Conservation (phyloP, 1,140 invertebrate genomes). For the Eufriesea mexicana region DNA sequence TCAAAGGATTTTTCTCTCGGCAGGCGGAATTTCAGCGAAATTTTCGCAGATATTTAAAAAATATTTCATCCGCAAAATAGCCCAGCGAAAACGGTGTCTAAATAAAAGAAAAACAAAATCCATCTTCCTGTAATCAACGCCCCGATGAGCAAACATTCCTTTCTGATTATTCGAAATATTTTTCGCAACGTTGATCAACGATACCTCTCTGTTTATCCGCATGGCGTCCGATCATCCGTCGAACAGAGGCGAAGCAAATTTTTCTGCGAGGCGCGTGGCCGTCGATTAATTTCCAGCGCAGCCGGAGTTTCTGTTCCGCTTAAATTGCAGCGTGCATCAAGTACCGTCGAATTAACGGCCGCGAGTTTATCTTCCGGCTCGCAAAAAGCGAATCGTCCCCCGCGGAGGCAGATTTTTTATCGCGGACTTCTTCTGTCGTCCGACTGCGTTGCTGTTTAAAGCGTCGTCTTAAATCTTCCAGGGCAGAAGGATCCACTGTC, state of each 20-base stretch:
- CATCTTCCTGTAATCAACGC: neutral
- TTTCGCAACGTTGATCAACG: neutral
- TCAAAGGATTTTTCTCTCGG: too few relatives aligned
- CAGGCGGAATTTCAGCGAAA: neutral
- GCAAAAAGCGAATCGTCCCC: constrained; percentile 22
- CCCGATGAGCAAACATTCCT: neutral
- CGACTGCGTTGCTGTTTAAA: constrained; percentile 41
- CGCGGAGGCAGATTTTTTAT: constrained; percentile 24
- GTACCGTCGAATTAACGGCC: constrained; percentile 31
- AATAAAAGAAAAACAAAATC: neutral
- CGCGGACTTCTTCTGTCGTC: constrained; percentile 5
- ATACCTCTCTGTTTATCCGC: neutral
- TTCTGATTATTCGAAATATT: neutral
- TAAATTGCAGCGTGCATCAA: constrained; percentile 32
- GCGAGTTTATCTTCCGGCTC: constrained; percentile 23
- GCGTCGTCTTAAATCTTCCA: constrained; percentile 30
- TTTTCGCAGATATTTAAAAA: neutral
- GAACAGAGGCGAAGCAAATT: neutral
- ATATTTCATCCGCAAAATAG: neutral
- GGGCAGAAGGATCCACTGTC: constrained; percentile 31
- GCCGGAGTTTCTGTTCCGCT: neutral
- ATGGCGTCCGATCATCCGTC: neutral
- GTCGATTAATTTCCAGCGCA: constrained; percentile 11
- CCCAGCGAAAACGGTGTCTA: neutral
- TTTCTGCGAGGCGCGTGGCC: neutral